These are phyloP conservation scores for Bradypodion pumilum DNA, from an alignment of 2,797 vertebrate species.

Conservation along the genomic window DNA sequence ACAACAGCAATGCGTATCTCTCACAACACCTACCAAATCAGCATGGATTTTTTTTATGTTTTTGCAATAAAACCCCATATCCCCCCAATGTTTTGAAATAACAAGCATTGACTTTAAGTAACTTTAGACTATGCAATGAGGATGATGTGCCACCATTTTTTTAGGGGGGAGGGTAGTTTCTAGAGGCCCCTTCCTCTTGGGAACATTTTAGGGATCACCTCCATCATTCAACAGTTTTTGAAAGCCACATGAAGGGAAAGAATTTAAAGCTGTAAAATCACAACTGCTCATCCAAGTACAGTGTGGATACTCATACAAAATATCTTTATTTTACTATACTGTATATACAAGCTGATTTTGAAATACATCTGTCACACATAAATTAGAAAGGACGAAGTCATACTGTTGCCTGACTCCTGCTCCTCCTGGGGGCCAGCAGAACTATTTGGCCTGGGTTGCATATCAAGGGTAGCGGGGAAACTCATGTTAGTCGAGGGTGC, in stretches of 20 bases:
- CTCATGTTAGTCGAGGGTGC: too few species aligned
- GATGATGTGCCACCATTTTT: background rate
- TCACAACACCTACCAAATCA: constrained; percentile 12
- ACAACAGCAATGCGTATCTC: background rate
- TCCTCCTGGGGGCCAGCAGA: background rate
- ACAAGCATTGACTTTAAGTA: too few species aligned
- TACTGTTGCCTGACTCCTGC: background rate
- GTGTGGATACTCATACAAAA: background rate
- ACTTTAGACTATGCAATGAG: too few species aligned
- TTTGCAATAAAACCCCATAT: background rate
- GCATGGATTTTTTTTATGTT: background rate
- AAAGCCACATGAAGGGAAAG: too few species aligned
- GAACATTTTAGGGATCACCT: too few species aligned
- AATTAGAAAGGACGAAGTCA: background rate
- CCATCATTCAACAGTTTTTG: too few species aligned
- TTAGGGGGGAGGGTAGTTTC: background rate
- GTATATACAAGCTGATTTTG: background rate
- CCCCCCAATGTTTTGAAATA: background rate
- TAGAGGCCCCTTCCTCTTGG: background rate
- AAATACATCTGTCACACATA: too few species aligned
- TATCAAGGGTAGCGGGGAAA: too few species aligned
- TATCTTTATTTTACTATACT: background rate
- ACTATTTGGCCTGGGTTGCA: too few species aligned
- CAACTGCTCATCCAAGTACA: background rate
- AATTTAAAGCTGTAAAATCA: too few species aligned